These are phyloP conservation scores for Hemistola chrysoprasaria DNA, from an alignment of 2,888 invertebrate species.

Conservation along the genomic window DNA sequence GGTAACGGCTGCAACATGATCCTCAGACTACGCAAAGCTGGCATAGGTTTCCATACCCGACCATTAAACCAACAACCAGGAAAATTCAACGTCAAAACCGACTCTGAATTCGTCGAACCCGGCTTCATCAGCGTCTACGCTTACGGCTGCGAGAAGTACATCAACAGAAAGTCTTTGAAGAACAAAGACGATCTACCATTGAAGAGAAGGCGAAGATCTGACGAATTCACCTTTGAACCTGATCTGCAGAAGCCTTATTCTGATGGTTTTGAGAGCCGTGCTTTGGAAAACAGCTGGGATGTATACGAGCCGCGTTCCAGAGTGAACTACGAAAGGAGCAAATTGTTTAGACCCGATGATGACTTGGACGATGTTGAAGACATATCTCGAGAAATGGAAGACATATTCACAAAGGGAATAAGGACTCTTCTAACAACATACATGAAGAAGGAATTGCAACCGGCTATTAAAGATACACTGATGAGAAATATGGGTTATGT, in stretches of 20 bases:
- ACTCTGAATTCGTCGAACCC: constrained; percentile 92
- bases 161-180: constrained; percentile 65
- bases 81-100: constrained; percentile 88
- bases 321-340: constrained; percentile 71
- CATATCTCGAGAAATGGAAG: constrained; percentile 91
- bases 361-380: constrained; percentile 84
- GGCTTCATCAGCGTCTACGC: constrained; percentile 93
- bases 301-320: constrained; percentile 63
- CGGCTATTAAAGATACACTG: constrained; percentile 92
- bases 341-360: constrained; percentile 75
- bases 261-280: constrained; percentile 48
- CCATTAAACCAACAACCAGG: constrained; percentile 86
- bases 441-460: constrained; percentile 92
- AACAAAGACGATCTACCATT: constrained; percentile 66
- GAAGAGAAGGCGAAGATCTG: constrained; percentile 57
- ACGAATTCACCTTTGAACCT: constrained; percentile 69
- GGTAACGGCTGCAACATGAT: constrained; percentile 89
- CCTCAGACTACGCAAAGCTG: constrained; percentile 87
- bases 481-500: constrained; percentile 95
- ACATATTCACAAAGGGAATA: constrained; percentile 92
- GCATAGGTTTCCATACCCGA: constrained; percentile 89
- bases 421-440: constrained; percentile 90
- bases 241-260: constrained; percentile 42
- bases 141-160: constrained; percentile 87
- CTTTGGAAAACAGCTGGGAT: constrained; percentile 59